Base-by-base conservation (phyloP, 2,113 vertebrate species). In the Podocnemis expansa region DNA sequence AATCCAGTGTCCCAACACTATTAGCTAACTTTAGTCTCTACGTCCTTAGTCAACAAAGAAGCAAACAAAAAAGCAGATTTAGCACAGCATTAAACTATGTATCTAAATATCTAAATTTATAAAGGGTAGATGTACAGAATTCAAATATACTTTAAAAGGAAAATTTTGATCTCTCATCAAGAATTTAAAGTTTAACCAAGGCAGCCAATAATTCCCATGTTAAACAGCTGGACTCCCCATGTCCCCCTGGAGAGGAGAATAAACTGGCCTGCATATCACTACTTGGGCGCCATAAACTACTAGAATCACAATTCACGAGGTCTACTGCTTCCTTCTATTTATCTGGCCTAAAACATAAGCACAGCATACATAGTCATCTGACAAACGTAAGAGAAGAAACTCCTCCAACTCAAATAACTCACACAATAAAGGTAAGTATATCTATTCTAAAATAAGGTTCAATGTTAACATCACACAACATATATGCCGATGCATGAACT, bases 401-500 rank as follows among this genome's bases (percentile, higher is more conserved):
- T 49, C 38, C 58, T 1, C n/a, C 51, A 67, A 86, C 70, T 67
- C 75, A 78, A 29, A 87, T 21, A 12, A 63, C 16, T 49, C 49
- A 12, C n/a, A 70, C 24, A 82, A 82, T 70, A 84, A 41, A 43
- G 17, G 88, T 56, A 45, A 9, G 41, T 22, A n/a, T 38, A 34
- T 1, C 51, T 49, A 3, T 70, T 94, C 84, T 55, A 91, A 45
- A 82, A 67, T 6, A 85, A 85, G 51, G 6, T 45, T 76, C 3
- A 17, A 38, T n/a, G 63, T 70, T 70, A 38, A 70, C 21, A 70
- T 11, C 21, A n/a, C 25, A 67, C 29, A 52, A 52, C 29, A 52
- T 25, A 90, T n/a, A 56, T 17, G 41, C 41, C 58, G 41, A 81
- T 34, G 78, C 79, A 94, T 13, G 88, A 87, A 97, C 98, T 97